Percentiles rank a stretch among this genome's conserved stretches.
phyloP scores from a whole-genome alignment of 2,888 invertebrate species.

The Didymodactylos carnosus region DNA sequence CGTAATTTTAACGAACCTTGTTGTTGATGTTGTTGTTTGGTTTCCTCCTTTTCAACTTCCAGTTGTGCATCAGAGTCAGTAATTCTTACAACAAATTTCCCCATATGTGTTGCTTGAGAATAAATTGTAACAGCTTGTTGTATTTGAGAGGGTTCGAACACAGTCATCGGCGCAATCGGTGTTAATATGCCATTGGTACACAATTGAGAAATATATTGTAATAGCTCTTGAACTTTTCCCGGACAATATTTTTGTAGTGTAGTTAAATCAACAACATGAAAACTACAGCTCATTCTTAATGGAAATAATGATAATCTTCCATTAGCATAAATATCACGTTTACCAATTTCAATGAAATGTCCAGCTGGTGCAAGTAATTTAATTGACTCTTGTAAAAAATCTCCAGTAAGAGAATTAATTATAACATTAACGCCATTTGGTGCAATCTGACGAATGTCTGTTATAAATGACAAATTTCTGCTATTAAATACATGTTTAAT shows the following conservation, averaged over 20 bases:
- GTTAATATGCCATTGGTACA: not conserved
- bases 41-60: not conserved
- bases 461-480: not conserved
- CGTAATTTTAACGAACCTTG: too few species aligned
- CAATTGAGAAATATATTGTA: not conserved
- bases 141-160: not conserved
- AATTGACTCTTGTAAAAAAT: not conserved
- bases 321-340: not conserved
- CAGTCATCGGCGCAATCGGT: not conserved
- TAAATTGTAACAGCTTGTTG: not conserved
- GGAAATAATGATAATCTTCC: not conserved
- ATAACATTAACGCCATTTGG: not conserved
- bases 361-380: not conserved
- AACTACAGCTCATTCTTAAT: not conserved
- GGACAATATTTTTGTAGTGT: rapidly evolving
- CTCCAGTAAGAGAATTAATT: not conserved
- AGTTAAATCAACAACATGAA: not conserved
- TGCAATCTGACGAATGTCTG: not conserved
- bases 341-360: not conserved
- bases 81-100: not conserved
- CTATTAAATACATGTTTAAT: not conserved
- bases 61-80: not conserved
- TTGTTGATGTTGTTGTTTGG: not conserved
- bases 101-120: not conserved
- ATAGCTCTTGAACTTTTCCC: rapidly evolving